phyloP scores from a whole-genome alignment of 1,140 invertebrate genomes.

The Drosophila eugracilis region DNA sequence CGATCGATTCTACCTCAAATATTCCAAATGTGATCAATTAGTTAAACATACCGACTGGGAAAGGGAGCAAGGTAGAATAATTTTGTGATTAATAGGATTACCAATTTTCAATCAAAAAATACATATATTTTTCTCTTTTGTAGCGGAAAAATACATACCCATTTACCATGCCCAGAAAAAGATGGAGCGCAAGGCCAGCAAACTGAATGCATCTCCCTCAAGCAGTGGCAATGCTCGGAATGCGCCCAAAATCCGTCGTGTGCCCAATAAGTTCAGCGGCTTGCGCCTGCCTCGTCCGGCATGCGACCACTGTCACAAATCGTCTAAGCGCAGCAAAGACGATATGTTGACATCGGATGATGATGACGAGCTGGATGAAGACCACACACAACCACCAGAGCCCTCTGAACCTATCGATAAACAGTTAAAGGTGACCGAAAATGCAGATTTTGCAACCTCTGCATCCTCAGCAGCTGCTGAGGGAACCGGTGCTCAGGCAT shows the following conservation, averaged over 20 bases:
- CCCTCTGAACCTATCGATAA: neutral
- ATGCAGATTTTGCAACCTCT: neutral
- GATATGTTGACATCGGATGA: slow-evolving; percentile 46
- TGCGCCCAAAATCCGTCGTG: slow-evolving; percentile 49
- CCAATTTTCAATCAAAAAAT: neutral
- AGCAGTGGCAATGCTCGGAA: slow-evolving; percentile 41
- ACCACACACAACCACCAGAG: slow-evolving; percentile 4
- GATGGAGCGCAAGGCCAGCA: slow-evolving; percentile 15
- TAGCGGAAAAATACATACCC: slow-evolving; percentile 39
- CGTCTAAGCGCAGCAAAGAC: slow-evolving; percentile 20
- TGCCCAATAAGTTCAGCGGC: slow-evolving; percentile 28
- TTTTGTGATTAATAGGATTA: neutral
- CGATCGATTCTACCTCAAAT: slow-evolving; percentile 89
- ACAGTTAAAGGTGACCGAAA: neutral
- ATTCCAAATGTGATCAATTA: slow-evolving; percentile 86
- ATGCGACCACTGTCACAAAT: neutral
- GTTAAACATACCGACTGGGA: slow-evolving; percentile 86
- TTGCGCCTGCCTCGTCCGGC: slow-evolving; percentile 36
- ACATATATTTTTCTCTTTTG: neutral
- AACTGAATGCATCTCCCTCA: slow-evolving; percentile 29
- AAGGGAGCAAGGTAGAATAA: slow-evolving; percentile 86
- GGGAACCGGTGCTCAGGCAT: slow-evolving; percentile 21
- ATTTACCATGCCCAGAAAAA: slow-evolving; percentile 53
- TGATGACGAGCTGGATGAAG: slow-evolving; percentile 51
- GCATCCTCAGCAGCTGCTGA: slow-evolving; percentile 4